phyloP scores from a whole-genome alignment of 2,888 invertebrate species.

The Brachypterus glaber region DNA sequence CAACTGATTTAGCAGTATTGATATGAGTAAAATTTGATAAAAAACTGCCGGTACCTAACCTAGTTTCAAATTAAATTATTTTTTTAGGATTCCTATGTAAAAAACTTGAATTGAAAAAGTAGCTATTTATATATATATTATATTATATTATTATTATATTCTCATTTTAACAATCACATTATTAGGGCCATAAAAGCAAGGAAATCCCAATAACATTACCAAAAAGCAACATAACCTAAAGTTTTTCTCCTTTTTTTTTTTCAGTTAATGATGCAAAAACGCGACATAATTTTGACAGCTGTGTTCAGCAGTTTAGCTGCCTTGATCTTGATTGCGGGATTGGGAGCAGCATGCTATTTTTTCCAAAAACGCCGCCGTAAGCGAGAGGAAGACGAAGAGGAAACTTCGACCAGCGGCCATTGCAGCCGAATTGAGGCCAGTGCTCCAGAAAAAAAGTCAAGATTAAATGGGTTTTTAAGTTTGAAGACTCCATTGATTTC shows the following conservation, averaged over 20 bases:
- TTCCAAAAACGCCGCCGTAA: constrained; percentile 46
- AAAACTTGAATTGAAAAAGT: too few species aligned
- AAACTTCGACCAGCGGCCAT: constrained; percentile 37
- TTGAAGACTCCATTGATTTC: constrained; percentile 65
- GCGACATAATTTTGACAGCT: constrained; percentile 55
- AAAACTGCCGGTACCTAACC: too few species aligned
- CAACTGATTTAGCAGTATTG: too few species aligned
- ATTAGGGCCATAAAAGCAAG: too few species aligned
- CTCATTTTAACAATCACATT: too few species aligned
- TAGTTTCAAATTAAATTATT: too few species aligned
- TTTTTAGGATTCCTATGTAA: too few species aligned
- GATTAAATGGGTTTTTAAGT: constrained; percentile 57
- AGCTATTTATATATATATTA: too few species aligned
- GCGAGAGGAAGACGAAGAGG: constrained; percentile 39
- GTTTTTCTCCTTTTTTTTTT: constrained; percentile 16
- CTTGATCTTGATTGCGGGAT: constrained; percentile 48
- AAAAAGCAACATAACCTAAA: too few species aligned
- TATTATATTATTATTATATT: too few species aligned
- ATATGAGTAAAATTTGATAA: too few species aligned
- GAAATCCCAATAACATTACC: too few species aligned
- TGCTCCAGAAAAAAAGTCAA: constrained; percentile 45
- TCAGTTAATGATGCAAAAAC: constrained; percentile 62
- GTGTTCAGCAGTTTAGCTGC: constrained; percentile 55
- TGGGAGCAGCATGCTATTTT: constrained; percentile 48
- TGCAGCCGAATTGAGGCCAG: constrained; percentile 38